phyloP scores from a whole-genome alignment of 2,888 invertebrate species.

The Conops quadrifasciatus region DNA sequence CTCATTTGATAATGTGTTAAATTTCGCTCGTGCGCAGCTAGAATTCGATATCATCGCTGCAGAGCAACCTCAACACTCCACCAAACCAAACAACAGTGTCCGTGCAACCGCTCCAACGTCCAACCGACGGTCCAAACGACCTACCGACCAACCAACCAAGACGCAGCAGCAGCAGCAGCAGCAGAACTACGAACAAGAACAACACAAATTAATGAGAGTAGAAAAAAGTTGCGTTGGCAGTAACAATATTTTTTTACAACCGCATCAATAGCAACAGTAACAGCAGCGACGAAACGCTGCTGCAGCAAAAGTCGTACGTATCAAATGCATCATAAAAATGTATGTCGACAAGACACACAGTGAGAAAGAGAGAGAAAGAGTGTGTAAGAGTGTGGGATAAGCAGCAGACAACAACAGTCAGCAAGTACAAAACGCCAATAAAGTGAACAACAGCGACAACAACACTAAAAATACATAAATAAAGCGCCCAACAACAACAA shows the following conservation, averaged over 20 bases:
- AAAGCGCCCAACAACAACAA: slow-evolving; percentile 13
- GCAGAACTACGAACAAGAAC: background rate
- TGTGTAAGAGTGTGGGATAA: background rate
- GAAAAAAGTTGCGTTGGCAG: slow-evolving; percentile 9
- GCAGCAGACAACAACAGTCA: slow-evolving; percentile 29
- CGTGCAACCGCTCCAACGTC: too few species aligned
- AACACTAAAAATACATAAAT: too few species aligned
- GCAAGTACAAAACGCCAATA: slow-evolving; percentile 20
- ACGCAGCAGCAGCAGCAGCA: background rate
- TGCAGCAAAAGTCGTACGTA: background rate
- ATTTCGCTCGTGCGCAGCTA: slow-evolving; percentile 36
- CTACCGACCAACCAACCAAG: background rate
- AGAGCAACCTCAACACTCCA: too few species aligned
- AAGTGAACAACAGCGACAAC: background rate
- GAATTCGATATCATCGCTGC: slow-evolving; percentile 20
- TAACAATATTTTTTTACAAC: slow-evolving; percentile 1
- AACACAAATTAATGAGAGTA: slow-evolving; percentile 7
- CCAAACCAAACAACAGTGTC: too few species aligned
- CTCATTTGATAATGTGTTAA: slow-evolving; percentile 43
- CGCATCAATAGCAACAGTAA: slow-evolving; percentile 18
- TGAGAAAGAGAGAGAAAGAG: too few species aligned
- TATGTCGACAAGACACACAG: too few species aligned
- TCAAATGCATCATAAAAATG: too few species aligned
- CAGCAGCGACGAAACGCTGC: background rate
- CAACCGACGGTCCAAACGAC: too few species aligned